Conservation (phyloP, 2,113 vertebrate genomes). For the Columbina picui region DNA sequence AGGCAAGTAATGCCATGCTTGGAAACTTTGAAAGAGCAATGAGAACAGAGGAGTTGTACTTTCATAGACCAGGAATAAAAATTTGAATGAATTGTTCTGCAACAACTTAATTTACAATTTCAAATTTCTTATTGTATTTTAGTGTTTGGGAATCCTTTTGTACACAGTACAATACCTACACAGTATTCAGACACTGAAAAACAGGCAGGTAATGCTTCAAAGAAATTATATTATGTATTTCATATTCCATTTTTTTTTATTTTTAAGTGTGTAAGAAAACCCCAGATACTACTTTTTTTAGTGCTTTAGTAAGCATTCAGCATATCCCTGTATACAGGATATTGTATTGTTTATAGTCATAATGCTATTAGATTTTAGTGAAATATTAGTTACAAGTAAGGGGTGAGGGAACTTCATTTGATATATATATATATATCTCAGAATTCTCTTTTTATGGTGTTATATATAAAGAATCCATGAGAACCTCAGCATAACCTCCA, state of each 20-base stretch:
- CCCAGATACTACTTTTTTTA: neutral
- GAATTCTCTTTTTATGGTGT: slow-evolving; percentile 27
- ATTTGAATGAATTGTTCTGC: neutral
- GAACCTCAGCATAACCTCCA: slow-evolving; percentile 39
- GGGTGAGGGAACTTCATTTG: neutral
- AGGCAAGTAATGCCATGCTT: neutral
- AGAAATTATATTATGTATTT: neutral
- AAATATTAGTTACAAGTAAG: slow-evolving; percentile 15
- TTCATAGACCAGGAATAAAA: neutral
- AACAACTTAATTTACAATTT: neutral
- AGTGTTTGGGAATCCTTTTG: neutral
- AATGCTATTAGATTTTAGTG: slow-evolving; percentile 26
- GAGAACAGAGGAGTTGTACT: neutral
- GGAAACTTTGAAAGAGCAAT: neutral
- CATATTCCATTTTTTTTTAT: neutral
- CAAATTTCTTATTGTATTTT: neutral
- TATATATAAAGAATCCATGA: slow-evolving; percentile 20
- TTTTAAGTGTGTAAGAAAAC: neutral
- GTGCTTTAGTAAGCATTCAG: neutral
- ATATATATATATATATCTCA: neutral
- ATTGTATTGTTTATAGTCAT: neutral
- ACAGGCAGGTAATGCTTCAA: neutral
- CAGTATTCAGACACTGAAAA: neutral
- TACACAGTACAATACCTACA: too few relatives aligned
- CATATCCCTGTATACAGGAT: neutral